Evolutionary conservation across 1,140 invertebrate genomes (phyloP), one percentile per base, ranked within the genome.

Genomic region (Pantala flavescens): DNA sequence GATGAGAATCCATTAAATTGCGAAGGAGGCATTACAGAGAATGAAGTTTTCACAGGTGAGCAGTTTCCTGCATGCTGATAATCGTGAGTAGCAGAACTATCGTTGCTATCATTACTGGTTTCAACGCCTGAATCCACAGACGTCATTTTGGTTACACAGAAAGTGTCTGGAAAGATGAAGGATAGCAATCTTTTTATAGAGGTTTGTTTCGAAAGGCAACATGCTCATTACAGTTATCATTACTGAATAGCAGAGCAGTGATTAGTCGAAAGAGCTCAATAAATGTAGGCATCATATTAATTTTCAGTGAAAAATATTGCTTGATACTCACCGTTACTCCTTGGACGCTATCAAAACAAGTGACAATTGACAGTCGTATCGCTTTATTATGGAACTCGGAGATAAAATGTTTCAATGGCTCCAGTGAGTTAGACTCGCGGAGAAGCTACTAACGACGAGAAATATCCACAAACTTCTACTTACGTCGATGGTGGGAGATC

Each of bases 61-160:
- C n/a, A 7, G 12, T 63, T 63, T 21, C 12, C 49, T 12, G 12
- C 71, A 72, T 24, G 42, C n/a, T 72, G 71, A n/a, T 28, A 72
- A 28, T 72, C 71, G 24, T 72, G 71, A 24, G 71, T 72, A 12
- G 49, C 49, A 63, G 49, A 63, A 84, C 86, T 86, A 80, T 88
- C 85, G 81, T 88, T 87, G 79, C 88, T 88, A 79, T 89, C 87
- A 78, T 87, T 89, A 73, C 87, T 87, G 49, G 87, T 89, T 76
- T 89, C 88, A 2, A 89, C 87, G 73, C 88, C 88, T 12, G 88
- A 89, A 81, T 89, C 88, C 70, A 82, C 77, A 14, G 82, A 82
- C 36, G 82, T 81, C 82, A 84, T 84, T 78, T 76, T 77, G 71
- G 71, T 24, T 42, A 42, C 23, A 16, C 71, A 3, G 16, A 19